These are phyloP conservation scores for Carapus acus DNA, from an alignment of 2,797 vertebrate species.

Conservation along the genomic window DNA sequence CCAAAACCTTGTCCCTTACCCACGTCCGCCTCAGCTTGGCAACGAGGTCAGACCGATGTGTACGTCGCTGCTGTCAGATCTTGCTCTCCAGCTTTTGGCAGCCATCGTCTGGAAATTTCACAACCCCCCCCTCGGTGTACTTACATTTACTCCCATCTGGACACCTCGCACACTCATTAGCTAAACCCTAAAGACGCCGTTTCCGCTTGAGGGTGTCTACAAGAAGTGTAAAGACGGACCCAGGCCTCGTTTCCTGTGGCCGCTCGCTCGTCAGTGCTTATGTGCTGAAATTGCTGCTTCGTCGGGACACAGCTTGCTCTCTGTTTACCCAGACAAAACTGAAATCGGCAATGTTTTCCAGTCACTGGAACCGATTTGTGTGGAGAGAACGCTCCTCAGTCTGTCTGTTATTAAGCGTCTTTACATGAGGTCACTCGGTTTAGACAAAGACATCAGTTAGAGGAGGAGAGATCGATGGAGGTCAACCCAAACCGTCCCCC, in stretches of 20 bases:
- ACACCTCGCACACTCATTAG: slow-evolving; percentile 32
- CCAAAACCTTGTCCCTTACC: neutral
- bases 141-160: slow-evolving; percentile 44
- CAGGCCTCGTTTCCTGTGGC: neutral
- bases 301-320: too few species aligned
- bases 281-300: neutral
- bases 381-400: neutral
- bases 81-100: neutral
- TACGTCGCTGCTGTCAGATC: slow-evolving; percentile 3
- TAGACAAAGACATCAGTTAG: slow-evolving; percentile 5
- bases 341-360: slow-evolving; percentile 21
- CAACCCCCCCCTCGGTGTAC: slow-evolving; percentile 29
- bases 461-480: slow-evolving; percentile 7
- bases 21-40: neutral
- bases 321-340: too few species aligned
- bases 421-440: slow-evolving; percentile 5
- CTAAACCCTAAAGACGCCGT: slow-evolving; percentile 16
- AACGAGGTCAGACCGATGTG: neutral
- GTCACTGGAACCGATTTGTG: too few species aligned
- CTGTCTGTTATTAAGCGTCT: too few species aligned
- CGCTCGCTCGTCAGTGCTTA: slow-evolving; percentile 1
- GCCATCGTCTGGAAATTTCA: slow-evolving; percentile 15
- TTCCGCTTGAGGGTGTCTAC: slow-evolving; percentile 14
- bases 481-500: slow-evolving; percentile 5
- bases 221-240: slow-evolving; percentile 2